Evolutionary conservation across 2,888 invertebrate genomes (phyloP).

Genomic region (Caenorhabditis sinica): DNA sequence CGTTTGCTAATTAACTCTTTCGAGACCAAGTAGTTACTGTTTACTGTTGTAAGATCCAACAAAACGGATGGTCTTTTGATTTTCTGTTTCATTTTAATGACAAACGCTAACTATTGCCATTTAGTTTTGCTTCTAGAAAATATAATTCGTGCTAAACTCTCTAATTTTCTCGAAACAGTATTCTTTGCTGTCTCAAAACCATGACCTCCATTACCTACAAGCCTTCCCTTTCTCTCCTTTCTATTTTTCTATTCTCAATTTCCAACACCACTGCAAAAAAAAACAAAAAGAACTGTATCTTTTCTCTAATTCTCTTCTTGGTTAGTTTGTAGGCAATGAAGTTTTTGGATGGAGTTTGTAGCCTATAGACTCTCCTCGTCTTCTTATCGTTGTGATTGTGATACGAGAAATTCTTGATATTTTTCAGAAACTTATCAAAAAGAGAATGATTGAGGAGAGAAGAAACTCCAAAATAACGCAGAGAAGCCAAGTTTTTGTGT

Average conservation of each 20-base stretch:
- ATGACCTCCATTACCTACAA: too few relatives aligned
- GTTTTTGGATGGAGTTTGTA: constrained; percentile 23
- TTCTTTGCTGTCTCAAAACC: too few relatives aligned
- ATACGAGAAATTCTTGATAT: neutral
- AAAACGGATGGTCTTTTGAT: too few relatives aligned
- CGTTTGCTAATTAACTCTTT: too few relatives aligned
- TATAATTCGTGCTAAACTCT: neutral
- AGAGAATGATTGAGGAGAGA: neutral
- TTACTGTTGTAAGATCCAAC: too few relatives aligned
- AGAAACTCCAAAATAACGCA: neutral
- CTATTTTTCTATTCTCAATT: neutral
- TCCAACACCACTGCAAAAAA: neutral
- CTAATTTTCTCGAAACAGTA: too few relatives aligned
- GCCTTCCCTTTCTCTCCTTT: too few relatives aligned
- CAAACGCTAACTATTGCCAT: too few relatives aligned
- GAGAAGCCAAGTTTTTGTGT: neutral
- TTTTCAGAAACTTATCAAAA: neutral
- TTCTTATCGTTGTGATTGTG: constrained; percentile 5
- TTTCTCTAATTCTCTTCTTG: neutral
- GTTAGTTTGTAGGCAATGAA: constrained; percentile 26
- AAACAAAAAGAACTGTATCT: neutral
- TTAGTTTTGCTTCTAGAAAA: neutral
- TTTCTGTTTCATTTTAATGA: too few relatives aligned
- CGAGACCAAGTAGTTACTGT: too few relatives aligned
- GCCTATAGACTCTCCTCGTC: neutral